Evolutionary conservation across 2,113 vertebrate genomes (phyloP).

Genomic region (Oryzias woworae): DNA sequence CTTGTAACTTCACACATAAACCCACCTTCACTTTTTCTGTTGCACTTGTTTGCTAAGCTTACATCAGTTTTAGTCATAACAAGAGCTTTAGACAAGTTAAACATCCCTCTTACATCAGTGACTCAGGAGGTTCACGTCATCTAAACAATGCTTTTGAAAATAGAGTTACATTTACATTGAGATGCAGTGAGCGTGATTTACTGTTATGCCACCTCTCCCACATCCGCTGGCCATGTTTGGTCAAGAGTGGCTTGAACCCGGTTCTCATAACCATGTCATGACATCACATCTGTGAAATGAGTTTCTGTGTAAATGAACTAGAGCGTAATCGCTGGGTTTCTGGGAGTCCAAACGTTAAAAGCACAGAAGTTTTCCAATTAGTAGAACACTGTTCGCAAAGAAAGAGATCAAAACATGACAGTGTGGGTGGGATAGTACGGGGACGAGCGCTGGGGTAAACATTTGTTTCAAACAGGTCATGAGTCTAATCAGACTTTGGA

Average conservation of each 20-base stretch:
- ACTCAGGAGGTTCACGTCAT: background rate
- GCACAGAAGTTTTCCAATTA: conserved; percentile 50
- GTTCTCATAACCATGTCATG: conserved; percentile 22
- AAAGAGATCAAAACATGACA: conserved; percentile 24
- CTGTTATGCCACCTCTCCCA: conserved; percentile 41
- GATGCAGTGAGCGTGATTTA: background rate
- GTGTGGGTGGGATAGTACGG: conserved; percentile 45
- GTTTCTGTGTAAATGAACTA: conserved; percentile 61
- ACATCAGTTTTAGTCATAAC: too few species aligned
- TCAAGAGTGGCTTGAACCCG: background rate
- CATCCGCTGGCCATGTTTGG: conserved; percentile 54
- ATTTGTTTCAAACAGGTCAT: conserved; percentile 34
- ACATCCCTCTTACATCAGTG: too few species aligned
- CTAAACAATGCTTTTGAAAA: conserved; percentile 24
- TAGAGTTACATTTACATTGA: conserved; percentile 2
- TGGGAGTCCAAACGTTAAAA: conserved; percentile 45
- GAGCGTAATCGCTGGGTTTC: conserved; percentile 44
- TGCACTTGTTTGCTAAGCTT: background rate
- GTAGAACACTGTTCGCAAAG: conserved; percentile 40
- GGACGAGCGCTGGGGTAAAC: conserved; percentile 56
- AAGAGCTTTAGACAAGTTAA: too few species aligned
- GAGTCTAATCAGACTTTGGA: conserved; percentile 30
- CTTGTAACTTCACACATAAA: background rate
- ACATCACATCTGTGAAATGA: conserved; percentile 35
- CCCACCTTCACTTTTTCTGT: background rate